A percentile compares a stretch with the other conserved stretches of the same genome.
phyloP scores from a whole-genome alignment of 2,888 invertebrate species.

The Copidosoma aretas region DNA sequence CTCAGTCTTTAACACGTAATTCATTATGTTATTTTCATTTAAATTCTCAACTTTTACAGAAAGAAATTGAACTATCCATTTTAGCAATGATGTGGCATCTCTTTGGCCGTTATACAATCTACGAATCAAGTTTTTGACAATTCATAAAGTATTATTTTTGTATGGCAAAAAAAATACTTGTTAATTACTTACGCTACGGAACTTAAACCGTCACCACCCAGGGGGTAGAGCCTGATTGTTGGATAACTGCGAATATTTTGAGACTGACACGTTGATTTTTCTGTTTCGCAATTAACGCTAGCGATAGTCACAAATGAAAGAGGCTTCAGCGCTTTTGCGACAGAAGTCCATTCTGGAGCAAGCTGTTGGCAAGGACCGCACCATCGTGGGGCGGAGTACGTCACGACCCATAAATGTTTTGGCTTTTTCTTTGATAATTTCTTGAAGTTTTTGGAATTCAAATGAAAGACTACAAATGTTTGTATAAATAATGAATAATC shows the following conservation, averaged over 20 bases:
- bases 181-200: constrained; percentile 65
- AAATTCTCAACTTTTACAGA: constrained; percentile 67
- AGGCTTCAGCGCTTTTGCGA: constrained; percentile 66
- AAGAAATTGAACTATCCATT: constrained; percentile 71
- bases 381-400: constrained; percentile 79
- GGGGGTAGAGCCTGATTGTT: constrained; percentile 72
- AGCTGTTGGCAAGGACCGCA: constrained; percentile 77
- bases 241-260: constrained; percentile 74
- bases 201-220: constrained; percentile 64
- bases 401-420: constrained; percentile 72
- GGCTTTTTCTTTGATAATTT: constrained; percentile 65
- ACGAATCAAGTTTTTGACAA: background rate
- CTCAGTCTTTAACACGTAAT: constrained; percentile 64
- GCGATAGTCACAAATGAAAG: constrained; percentile 68
- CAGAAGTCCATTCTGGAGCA: constrained; percentile 71
- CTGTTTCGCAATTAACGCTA: constrained; percentile 72
- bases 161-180: background rate
- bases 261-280: constrained; percentile 66
- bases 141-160: background rate
- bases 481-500: too few relatives aligned
- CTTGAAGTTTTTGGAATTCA: constrained; percentile 67
- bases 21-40: constrained; percentile 61
- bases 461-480: constrained; percentile 64
- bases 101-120: constrained; percentile 64
- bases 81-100: constrained; percentile 68